Conservation (phyloP, 2,797 vertebrate genomes). For the Podarcis siculus region DNA sequence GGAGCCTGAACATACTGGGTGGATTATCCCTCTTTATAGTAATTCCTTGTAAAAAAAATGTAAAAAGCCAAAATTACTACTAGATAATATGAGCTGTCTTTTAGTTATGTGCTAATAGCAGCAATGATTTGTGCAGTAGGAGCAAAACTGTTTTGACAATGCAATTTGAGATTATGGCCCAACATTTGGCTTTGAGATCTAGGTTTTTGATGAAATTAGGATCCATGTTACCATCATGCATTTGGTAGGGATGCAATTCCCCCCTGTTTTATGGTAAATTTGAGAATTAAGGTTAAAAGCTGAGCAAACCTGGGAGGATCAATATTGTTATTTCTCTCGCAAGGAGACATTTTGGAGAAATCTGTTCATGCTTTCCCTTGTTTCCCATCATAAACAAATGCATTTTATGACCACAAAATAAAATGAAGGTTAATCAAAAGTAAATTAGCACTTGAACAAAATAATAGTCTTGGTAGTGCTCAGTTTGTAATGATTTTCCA, state of each 20-base stretch:
- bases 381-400: not conserved
- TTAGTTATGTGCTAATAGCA: not conserved
- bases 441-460: not conserved
- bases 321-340: not conserved
- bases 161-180: not conserved
- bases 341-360: not conserved
- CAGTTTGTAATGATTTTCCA: conserved; percentile 10
- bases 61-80: not conserved
- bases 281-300: conserved; percentile 48
- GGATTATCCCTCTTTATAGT: not conserved
- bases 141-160: not conserved
- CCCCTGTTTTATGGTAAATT: conserved; percentile 39
- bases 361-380: not conserved
- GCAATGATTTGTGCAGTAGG: not conserved
- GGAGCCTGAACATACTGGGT: not conserved
- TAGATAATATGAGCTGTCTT: not conserved
- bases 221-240: not conserved
- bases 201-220: not conserved
- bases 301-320: not conserved
- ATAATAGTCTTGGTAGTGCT: conserved; percentile 11
- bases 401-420: conserved; percentile 43
- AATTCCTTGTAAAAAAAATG: not conserved
- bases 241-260: conserved; percentile 1
- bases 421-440: conserved; percentile 32
- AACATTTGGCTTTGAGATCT: not conserved